Conservation (phyloP, 2,113 vertebrate genomes). For the Solea senegalensis region DNA sequence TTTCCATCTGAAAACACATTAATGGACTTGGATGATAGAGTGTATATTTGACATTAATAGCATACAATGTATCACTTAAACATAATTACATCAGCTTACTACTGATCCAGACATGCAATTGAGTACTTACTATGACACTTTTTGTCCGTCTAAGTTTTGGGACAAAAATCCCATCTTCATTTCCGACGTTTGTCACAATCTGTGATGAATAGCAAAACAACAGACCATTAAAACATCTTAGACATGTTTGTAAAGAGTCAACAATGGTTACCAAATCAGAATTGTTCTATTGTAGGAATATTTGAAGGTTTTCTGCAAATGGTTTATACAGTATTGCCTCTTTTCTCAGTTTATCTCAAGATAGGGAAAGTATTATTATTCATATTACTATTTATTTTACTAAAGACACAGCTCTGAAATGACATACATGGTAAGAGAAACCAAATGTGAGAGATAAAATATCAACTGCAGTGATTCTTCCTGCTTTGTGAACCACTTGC, state of each 20-base stretch:
- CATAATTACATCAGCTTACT: no score
- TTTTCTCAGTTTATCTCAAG: no score
- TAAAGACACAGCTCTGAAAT: no score
- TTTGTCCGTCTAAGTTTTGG: background rate
- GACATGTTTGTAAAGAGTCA: background rate
- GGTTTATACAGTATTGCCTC: no score
- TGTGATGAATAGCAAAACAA: background rate
- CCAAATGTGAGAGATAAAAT: background rate
- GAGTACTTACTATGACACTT: background rate
- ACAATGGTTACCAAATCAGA: background rate
- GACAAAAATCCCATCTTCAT: background rate
- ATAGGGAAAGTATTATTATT: no score
- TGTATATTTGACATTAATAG: background rate
- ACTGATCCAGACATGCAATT: background rate
- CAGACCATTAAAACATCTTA: background rate
- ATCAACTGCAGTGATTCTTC: background rate
- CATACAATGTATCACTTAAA: no score
- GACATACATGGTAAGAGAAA: no score
- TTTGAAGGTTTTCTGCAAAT: no score
- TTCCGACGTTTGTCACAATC: no score
- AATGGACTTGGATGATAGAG: background rate
- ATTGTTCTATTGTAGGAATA: no score
- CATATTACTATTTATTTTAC: no score
- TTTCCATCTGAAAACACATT: background rate
- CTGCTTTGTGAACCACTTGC: background rate